Conservation (phyloP, 2,888 invertebrate genomes). For the Philaethria dido region DNA sequence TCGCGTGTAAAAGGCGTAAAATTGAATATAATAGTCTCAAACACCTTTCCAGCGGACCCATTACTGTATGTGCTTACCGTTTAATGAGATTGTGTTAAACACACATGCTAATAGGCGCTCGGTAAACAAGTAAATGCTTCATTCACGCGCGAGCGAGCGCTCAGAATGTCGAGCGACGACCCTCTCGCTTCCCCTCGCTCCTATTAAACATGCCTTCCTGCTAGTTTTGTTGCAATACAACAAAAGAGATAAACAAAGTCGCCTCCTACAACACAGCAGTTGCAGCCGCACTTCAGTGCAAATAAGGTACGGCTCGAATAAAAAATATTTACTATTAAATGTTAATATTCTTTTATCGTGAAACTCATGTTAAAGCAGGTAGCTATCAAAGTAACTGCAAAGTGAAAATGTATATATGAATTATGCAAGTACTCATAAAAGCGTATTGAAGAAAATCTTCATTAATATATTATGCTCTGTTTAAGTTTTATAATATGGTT, state of each 20-base stretch:
- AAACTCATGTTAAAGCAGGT: constrained; percentile 1
- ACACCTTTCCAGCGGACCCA: constrained; percentile 35
- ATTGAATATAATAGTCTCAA: constrained; percentile 38
- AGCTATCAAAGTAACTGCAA: constrained; percentile 13
- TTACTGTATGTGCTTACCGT: constrained; percentile 39
- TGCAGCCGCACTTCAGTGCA: constrained; percentile 10
- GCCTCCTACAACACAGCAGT: neutral
- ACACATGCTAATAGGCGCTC: constrained; percentile 42
- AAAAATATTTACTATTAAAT: constrained; percentile 4
- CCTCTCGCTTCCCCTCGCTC: constrained; percentile 8
- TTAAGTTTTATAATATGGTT: neutral
- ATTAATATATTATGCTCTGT: constrained; percentile 8
- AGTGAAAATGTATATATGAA: constrained; percentile 5
- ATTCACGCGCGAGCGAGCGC: constrained; percentile 31
- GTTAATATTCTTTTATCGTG: constrained; percentile 11
- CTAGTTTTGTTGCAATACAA: constrained; percentile 13
- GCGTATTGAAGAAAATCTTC: constrained; percentile 7
- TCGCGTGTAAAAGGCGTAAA: constrained; percentile 28
- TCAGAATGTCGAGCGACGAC: constrained; percentile 23
- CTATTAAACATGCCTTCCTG: neutral
- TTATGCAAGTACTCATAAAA: constrained; percentile 11
- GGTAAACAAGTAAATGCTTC: constrained; percentile 40
- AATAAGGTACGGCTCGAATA: neutral
- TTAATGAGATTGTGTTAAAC: constrained; percentile 46
- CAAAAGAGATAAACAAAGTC: constrained; percentile 14